These are phyloP conservation scores for Eulemur rufifrons DNA, from an alignment of 2,113 vertebrate genomes.

Conservation along the genomic window DNA sequence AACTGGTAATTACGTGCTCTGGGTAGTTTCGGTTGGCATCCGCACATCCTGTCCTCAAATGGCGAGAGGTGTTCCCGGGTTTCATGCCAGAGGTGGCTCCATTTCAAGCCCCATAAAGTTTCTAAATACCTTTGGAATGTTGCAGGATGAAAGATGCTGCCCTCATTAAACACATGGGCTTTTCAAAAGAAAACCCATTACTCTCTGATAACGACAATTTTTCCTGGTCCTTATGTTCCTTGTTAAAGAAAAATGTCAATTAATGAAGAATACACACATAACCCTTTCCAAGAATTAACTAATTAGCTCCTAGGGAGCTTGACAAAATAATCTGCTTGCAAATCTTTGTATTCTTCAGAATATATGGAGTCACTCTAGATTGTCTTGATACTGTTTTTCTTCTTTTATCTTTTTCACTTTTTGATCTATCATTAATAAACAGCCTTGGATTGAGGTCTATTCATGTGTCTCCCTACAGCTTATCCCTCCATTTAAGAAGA, in stretches of 20 bases:
- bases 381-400: not conserved
- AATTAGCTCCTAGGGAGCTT: slow-evolving; percentile 2
- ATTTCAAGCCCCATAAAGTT: slow-evolving; percentile 81
- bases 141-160: slow-evolving; percentile 63
- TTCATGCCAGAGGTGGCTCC: slow-evolving; percentile 76
- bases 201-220: slow-evolving; percentile 70
- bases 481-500: not conserved
- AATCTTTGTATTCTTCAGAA: not conserved
- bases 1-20: slow-evolving; percentile 73
- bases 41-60: slow-evolving; percentile 74
- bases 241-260: slow-evolving; percentile 67
- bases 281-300: slow-evolving; percentile 53
- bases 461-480: not conserved
- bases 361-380: not conserved
- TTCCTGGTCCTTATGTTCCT: slow-evolving; percentile 55
- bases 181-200: slow-evolving; percentile 69
- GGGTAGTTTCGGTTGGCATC: slow-evolving; percentile 79
- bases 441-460: not conserved
- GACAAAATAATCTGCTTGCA: not conserved
- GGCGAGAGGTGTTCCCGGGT: slow-evolving; percentile 71
- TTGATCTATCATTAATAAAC: not conserved
- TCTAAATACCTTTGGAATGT: slow-evolving; percentile 79
- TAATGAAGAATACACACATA: slow-evolving; percentile 59
- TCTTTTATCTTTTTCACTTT: not conserved
- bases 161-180: slow-evolving; percentile 63